Conservation (phyloP, 2,888 invertebrate species). For the Epistrophe eligans region DNA sequence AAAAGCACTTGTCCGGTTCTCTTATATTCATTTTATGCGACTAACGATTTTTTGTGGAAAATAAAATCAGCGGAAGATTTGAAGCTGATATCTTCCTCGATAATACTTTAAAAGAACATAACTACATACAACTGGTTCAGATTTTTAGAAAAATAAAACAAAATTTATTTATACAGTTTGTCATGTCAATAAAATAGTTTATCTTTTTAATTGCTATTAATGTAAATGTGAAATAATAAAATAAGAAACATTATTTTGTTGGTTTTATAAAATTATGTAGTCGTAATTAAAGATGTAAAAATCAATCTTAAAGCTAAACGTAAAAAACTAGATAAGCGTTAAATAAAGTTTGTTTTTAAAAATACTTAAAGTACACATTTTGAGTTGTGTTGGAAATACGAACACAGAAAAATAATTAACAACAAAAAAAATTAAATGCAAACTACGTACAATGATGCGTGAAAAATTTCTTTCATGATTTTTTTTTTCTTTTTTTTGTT, state of each 20-base stretch:
- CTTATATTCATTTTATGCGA: no score
- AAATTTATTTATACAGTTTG: constrained; percentile 63
- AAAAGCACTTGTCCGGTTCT: no score
- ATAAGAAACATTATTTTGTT: constrained; percentile 47
- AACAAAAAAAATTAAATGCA: constrained; percentile 55
- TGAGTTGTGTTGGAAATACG: constrained; percentile 62
- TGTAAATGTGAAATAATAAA: constrained; percentile 52
- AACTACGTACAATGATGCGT: constrained; percentile 60
- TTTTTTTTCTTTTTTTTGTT: constrained; percentile 28
- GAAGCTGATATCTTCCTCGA: no score
- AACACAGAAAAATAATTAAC: constrained; percentile 49
- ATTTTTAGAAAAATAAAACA: constrained; percentile 1
- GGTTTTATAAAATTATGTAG: constrained; percentile 8
- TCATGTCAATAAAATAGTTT: constrained; percentile 71
- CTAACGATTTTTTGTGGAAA: no score
- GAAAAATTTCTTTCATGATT: constrained; percentile 20
- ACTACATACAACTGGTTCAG: background rate
- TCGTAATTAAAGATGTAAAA: constrained; percentile 53
- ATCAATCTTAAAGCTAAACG: constrained; percentile 69
- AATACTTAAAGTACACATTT: constrained; percentile 75
- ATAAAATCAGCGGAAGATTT: no score
- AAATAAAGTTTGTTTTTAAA: constrained; percentile 62
- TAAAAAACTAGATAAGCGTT: constrained; percentile 75
- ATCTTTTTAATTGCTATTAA: constrained; percentile 66
- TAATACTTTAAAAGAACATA: no score